Conservation (phyloP, 2,797 vertebrate genomes). For the Macropus fuliginosus region DNA sequence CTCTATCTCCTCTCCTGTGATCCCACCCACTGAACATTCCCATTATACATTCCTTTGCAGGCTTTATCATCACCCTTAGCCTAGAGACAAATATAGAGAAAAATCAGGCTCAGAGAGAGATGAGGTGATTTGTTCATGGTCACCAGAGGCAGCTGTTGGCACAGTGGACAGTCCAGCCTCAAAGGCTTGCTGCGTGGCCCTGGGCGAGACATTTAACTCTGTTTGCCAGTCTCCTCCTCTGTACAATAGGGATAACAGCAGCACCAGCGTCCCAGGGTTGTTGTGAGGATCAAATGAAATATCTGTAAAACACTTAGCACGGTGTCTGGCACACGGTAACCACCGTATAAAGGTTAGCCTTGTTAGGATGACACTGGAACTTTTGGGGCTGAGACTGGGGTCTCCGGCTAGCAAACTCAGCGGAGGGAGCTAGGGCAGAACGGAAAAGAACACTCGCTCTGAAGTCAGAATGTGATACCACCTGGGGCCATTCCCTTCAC, state of each 20-base stretch:
- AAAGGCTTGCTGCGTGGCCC: neutral
- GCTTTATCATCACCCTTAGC: neutral
- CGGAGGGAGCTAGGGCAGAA: neutral
- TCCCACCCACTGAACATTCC: neutral
- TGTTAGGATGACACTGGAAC: neutral
- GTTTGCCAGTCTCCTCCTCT: neutral
- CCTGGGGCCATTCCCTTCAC: neutral
- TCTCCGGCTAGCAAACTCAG: neutral
- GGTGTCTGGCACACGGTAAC: neutral
- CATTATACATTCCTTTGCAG: neutral
- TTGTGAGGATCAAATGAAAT: neutral
- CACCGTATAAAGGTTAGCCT: neutral
- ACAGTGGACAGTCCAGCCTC: neutral
- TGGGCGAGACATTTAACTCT: neutral
- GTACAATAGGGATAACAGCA: neutral
- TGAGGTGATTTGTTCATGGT: neutral
- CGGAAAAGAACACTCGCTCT: neutral
- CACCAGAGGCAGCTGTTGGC: neutral
- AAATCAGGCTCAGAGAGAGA: neutral
- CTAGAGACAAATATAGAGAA: neutral
- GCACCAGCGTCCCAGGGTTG: neutral
- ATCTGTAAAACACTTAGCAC: neutral
- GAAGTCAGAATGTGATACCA: neutral
- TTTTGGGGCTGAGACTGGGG: neutral
- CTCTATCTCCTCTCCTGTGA: neutral